Evolutionary conservation across 30 jellyfish, hydroid and myxozoan species (phyloP).

Genomic region (Cassiopea xamachana): DNA sequence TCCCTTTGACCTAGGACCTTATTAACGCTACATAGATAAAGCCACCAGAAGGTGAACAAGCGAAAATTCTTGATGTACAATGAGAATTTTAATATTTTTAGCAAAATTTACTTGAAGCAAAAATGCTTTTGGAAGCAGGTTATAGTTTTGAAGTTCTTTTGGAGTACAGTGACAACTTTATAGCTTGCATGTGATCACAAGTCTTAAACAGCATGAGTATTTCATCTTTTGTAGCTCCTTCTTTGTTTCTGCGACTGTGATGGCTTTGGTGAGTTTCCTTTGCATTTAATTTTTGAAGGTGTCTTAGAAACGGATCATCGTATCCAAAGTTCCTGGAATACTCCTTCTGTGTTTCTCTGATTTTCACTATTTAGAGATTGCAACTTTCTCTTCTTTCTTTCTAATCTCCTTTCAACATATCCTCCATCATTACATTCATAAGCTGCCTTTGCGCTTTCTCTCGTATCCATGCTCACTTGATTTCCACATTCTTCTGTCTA

Average conservation of each 20-base stretch:
- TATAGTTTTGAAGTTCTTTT: too few relatives aligned
- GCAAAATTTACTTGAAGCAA: too few relatives aligned
- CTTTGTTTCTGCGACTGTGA: constrained; percentile 90
- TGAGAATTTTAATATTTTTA: too few relatives aligned
- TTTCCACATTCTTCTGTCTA: not conserved
- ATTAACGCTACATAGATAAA: too few relatives aligned
- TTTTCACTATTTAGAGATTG: not conserved
- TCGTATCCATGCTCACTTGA: not conserved
- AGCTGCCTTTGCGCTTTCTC: not conserved
- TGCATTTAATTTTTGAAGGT: not conserved
- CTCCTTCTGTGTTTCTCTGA: not conserved
- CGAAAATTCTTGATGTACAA: too few relatives aligned
- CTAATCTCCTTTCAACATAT: not conserved
- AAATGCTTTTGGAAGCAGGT: too few relatives aligned
- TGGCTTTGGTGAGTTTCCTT: constrained; percentile 75
- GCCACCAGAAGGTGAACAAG: too few relatives aligned
- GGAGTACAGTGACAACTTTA: too few relatives aligned
- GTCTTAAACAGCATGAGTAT: not conserved
- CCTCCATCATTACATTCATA: not conserved
- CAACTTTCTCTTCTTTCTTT: not conserved
- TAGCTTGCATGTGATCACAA: too few relatives aligned
- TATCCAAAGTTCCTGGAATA: too few relatives aligned
- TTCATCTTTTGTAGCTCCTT: constrained; percentile 78
- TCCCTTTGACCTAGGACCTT: too few relatives aligned
- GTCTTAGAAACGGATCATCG: too few relatives aligned